A percentile compares a stretch with the other conserved stretches of the same genome.
Evolutionary conservation across 1,140 invertebrate genomes (phyloP).

Genomic region (Brachionus sp.): DNA sequence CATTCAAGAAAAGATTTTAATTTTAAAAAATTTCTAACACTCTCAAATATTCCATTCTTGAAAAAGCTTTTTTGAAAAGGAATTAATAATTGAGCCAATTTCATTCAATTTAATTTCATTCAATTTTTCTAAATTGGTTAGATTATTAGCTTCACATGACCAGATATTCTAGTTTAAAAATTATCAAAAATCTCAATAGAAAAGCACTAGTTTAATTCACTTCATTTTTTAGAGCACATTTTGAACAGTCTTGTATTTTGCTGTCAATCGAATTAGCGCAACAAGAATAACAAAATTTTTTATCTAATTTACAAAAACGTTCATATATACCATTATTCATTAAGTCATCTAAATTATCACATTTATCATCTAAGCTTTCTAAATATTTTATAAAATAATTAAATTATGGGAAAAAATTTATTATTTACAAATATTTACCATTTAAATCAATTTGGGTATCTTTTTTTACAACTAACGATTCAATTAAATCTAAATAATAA

Average conservation of each 20-base stretch:
- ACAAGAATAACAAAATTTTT: neutral
- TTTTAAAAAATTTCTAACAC: too few relatives aligned
- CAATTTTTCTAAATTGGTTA: neutral
- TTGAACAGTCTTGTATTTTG: neutral
- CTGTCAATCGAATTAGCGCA: neutral
- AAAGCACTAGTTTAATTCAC: neutral
- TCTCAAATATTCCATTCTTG: neutral
- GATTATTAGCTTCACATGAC: neutral
- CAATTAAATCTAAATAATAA: neutral
- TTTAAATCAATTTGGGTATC: neutral
- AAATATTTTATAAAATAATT: neutral
- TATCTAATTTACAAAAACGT: neutral
- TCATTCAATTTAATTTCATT: neutral
- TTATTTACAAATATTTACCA: neutral
- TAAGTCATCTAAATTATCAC: neutral
- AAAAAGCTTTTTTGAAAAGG: neutral
- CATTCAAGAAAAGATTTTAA: neutral
- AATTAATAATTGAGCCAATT: neutral
- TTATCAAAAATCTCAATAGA: neutral
- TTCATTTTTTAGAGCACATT: neutral
- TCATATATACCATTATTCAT: neutral
- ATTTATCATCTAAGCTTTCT: neutral
- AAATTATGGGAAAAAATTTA: neutral
- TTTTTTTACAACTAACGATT: neutral
- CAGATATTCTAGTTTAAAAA: neutral